Base-by-base conservation (phyloP, 2,888 invertebrate species). In the Brachycybe producta region DNA sequence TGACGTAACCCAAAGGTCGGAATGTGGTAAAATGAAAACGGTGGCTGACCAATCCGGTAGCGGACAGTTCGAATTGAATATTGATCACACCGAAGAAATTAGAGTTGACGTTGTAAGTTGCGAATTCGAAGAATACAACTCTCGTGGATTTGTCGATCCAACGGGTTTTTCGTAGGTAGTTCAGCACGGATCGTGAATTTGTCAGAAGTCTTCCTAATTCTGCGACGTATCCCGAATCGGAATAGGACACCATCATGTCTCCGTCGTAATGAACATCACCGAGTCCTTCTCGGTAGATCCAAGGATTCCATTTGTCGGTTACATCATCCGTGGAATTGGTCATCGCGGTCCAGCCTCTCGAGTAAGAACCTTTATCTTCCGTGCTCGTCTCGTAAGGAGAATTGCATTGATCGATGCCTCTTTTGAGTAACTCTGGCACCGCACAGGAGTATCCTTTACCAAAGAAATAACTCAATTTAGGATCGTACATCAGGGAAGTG, bases 71-170 rank as follows among this genome's bases (percentile, higher is more conserved):
- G 19, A 49, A 49, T n/a, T 28, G 11, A 17, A 40, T 28, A 2
- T 39, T 49, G 2, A 39, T 30, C 13, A 24, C 38, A 17, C 28
- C 23, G 15, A 49, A 41, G 41, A 28, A 41, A 32, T 41, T 49
- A 3, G 19, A 21, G 23, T 39, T 2, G 4, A 17, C 40, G 32
- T 49, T 49, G 13, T 40, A 49, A 28, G 32, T 13, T 2, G 41
- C 32, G 13, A 41, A 26, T 41, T 49, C 40, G 17, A 28, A 39
- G 19, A 41, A 41, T 17, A 40, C 21, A 8, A 27, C 49, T 28
- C 40, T 17, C 13, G 30, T 49, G 27, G 17, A 40, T n/a, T 41
- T 17, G 49, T 49, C 49, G 32, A 49, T 49, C 49, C 49, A 49
- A 11, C n/a, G 3, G 17, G 30, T 30, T 3, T 21, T 15, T 4